Evolutionary conservation across 2,888 invertebrate genomes (phyloP).

Genomic region (Leptinotarsa peninsularis): DNA sequence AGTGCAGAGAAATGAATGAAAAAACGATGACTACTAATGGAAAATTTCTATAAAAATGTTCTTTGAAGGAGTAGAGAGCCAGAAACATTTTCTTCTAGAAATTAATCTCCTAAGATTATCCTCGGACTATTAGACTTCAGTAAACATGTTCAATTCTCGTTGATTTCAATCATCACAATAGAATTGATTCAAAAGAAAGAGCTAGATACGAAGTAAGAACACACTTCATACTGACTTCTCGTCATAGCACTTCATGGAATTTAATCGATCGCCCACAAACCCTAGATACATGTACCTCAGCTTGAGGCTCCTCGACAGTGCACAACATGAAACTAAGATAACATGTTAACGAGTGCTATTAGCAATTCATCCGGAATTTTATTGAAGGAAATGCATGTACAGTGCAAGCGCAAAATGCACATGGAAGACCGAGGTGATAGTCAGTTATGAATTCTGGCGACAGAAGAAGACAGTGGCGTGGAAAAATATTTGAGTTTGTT

Average conservation of each 20-base stretch:
- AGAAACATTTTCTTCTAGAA: no score
- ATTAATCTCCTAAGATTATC: no score
- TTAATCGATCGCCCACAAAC: background rate
- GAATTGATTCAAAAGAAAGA: no score
- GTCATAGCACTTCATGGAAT: background rate
- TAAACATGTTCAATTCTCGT: no score
- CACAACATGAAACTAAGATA: conserved; percentile 52
- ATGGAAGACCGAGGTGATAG: conserved; percentile 31
- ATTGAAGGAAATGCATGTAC: conserved; percentile 40
- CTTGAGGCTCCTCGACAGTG: background rate
- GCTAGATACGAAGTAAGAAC: no score
- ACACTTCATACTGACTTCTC: background rate
- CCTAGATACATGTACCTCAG: background rate
- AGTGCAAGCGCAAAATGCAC: conserved; percentile 33
- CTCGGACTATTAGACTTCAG: no score
- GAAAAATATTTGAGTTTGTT: background rate
- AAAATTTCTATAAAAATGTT: no score
- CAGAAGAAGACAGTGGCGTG: conserved; percentile 25
- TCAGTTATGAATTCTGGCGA: conserved; percentile 8
- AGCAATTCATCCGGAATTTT: conserved; percentile 27
- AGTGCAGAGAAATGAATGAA: no score
- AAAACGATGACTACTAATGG: no score
- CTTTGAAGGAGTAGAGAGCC: no score
- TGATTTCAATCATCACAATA: no score
- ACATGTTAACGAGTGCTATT: conserved; percentile 41